Base-by-base conservation (phyloP, 2,113 vertebrate species). In the Rhineura floridana region DNA sequence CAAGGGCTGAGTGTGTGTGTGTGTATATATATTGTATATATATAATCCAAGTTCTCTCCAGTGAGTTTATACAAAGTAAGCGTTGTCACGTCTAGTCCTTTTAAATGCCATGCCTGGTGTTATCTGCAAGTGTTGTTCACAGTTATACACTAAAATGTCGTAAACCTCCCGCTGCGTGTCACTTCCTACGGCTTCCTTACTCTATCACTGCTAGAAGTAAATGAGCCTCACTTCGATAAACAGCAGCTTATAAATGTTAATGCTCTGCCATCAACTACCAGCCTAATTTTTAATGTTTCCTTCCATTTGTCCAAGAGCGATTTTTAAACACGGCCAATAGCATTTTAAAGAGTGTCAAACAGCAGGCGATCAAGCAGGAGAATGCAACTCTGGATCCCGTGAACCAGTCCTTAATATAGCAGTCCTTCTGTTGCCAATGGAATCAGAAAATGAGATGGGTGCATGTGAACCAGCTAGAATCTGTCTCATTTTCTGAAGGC, bases 231-330 rank as follows among this genome's bases (percentile, higher is more conserved):
- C 30, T 77, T 4, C 7, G 83, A 46, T 39, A 48, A 77, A 65
- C 91, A 67, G 63, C 80, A 69, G 19, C 78, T 89, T 30, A 42
- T 73, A 87, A 79, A 42, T 83, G 87, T 88, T 30, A 80, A 30
- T 78, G 15, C 1, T 36, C 19, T 63, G 7, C 28, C 75, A 85
- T 10, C 78, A 70, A 11, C 63, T 79, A 81, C 6, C 76, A 72
- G 19, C 25, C 63, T 72, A 30, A 81, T 88, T 89, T 87, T 87
- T 39, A 50, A 13, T 76, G 90, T 83, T 93, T 81, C 48, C 8
- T 3, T 9, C 1, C 2, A 0, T 9, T 91, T 83, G 33, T 25
- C 83, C 3, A 52, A 25, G 1, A 9, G 17, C 48, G 23, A 75
- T 90, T 92, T 93, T 83, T 46, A 48, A 79, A 81, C 19, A 0